Conservation (phyloP, 2,888 invertebrate species). For the Rotaria socialis region DNA sequence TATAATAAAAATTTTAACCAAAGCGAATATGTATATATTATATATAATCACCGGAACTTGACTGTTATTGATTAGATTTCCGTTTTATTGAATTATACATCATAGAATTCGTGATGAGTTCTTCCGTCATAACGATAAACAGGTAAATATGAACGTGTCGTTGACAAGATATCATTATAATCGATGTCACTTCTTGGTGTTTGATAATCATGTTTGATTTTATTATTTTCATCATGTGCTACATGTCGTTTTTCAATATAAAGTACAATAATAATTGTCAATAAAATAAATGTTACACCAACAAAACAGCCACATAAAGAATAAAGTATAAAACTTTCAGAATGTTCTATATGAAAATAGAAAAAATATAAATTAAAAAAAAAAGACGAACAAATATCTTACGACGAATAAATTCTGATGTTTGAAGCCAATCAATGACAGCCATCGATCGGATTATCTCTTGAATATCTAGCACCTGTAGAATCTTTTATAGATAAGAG, state of each 20-base stretch:
- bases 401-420: conserved; percentile 1
- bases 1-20: not conserved
- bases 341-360: not conserved
- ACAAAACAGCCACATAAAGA: conserved; percentile 3
- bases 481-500: not conserved
- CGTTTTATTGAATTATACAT: not conserved
- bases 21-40: not conserved
- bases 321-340: not conserved
- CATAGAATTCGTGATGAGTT: not conserved
- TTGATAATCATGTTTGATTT: not conserved
- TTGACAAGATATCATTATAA: not conserved
- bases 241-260: not conserved
- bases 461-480: not conserved
- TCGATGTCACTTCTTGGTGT: not conserved
- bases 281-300: not conserved
- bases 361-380: not conserved
- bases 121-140: not conserved
- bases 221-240: too few relatives aligned
- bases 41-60: not conserved
- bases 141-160: not conserved
- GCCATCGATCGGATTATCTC: not conserved
- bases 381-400: not conserved
- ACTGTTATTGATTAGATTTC: not conserved
- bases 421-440: conserved; percentile 17
- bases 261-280: not conserved